Conservation (phyloP, 2,797 vertebrate species). For the Ispidina picta region DNA sequence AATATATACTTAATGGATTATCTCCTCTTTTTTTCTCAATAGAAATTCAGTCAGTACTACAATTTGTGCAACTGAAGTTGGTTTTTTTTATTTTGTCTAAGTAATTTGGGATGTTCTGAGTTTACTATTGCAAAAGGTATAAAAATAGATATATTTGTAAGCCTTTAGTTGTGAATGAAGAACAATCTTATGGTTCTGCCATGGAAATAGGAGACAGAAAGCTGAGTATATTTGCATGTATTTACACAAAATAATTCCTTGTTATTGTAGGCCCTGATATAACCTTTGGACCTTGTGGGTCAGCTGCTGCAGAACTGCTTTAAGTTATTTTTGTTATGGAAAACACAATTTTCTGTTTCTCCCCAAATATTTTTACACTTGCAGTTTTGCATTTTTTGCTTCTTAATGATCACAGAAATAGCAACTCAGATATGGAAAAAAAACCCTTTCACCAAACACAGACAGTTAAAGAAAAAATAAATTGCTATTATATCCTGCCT, state of each 20-base stretch:
- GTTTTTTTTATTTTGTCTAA: background rate
- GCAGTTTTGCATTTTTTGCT: conserved; percentile 39
- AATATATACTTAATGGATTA: background rate
- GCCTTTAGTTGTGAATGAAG: background rate
- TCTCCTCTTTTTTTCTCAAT: background rate
- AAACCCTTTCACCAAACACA: background rate
- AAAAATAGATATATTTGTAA: background rate
- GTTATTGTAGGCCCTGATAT: background rate
- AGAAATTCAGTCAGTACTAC: background rate
- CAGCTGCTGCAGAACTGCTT: background rate
- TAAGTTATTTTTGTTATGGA: background rate
- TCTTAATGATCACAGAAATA: background rate
- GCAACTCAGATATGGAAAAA: background rate
- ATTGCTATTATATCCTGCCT: background rate
- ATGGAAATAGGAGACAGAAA: background rate
- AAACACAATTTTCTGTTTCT: background rate
- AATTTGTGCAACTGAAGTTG: background rate
- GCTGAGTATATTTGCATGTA: background rate
- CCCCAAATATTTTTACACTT: background rate
- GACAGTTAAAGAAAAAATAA: background rate
- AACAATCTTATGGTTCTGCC: background rate
- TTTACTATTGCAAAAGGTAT: background rate
- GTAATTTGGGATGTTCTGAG: conserved; percentile 2
- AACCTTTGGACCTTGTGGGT: background rate
- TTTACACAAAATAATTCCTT: background rate